These are phyloP conservation scores for Physella acuta DNA, from an alignment of 1,140 invertebrate species.

Conservation along the genomic window DNA sequence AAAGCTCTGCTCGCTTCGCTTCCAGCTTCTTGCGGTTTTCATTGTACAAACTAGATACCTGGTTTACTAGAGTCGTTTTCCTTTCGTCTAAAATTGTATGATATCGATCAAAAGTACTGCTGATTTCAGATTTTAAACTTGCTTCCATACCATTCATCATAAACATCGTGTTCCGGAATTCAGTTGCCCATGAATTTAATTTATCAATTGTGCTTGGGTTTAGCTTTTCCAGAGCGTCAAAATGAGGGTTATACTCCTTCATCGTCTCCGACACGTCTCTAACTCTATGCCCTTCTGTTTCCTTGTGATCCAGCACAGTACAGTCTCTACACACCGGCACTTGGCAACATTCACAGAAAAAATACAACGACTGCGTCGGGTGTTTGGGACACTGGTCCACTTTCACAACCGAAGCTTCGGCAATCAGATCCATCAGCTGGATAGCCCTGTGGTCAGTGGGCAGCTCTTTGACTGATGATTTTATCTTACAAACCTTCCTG, in stretches of 20 bases:
- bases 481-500: slow-evolving; percentile 47
- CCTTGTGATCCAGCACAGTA: slow-evolving; percentile 56
- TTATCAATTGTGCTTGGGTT: too few relatives aligned
- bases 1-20: too few relatives aligned
- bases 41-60: too few relatives aligned
- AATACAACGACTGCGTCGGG: slow-evolving; percentile 50
- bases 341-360: slow-evolving; percentile 54
- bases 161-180: too few relatives aligned
- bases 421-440: slow-evolving; percentile 55
- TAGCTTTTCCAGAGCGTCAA: slow-evolving; percentile 45
- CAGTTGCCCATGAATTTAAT: too few relatives aligned
- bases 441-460: slow-evolving; percentile 52
- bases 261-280: slow-evolving; percentile 48
- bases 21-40: too few relatives aligned
- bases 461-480: slow-evolving; percentile 40
- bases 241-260: slow-evolving; percentile 42
- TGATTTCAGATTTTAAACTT: too few relatives aligned
- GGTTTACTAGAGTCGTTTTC: too few relatives aligned
- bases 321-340: slow-evolving; percentile 54
- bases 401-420: slow-evolving; percentile 36
- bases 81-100: too few relatives aligned
- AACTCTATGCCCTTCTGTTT: slow-evolving; percentile 46
- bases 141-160: too few relatives aligned
- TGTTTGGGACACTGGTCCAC: slow-evolving; percentile 51
- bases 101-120: too few relatives aligned